Percentiles rank a stretch among this genome's conserved stretches.
These are phyloP conservation scores for Lepidochrysops patricia DNA, from an alignment of 2,888 invertebrate genomes.

Conservation along the genomic window DNA sequence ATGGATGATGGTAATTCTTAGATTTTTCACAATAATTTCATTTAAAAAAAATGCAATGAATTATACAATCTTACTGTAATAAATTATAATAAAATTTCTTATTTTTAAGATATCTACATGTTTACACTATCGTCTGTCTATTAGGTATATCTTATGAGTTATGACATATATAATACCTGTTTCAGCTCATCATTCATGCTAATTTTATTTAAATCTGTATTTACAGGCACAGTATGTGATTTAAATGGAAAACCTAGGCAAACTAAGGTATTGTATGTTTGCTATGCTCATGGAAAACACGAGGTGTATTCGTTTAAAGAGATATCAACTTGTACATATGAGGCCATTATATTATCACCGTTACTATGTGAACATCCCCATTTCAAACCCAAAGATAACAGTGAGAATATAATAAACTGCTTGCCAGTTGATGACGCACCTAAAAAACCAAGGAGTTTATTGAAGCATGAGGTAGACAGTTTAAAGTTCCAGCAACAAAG, in stretches of 20 bases:
- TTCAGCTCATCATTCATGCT: no score
- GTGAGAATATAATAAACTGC: slow-evolving; percentile 85
- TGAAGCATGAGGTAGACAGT: slow-evolving; percentile 82
- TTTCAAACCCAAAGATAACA: slow-evolving; percentile 85
- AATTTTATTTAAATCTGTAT: background rate
- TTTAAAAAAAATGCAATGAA: no score
- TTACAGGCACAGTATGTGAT: slow-evolving; percentile 86
- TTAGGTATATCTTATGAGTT: no score
- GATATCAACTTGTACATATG: slow-evolving; percentile 95
- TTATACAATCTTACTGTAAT: no score
- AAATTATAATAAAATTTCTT: no score
- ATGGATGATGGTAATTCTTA: slow-evolving; percentile 82
- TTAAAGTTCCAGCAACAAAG: slow-evolving; percentile 79
- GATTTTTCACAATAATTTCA: no score
- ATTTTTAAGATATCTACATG: no score
- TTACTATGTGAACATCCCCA: slow-evolving; percentile 91
- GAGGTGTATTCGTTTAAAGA: slow-evolving; percentile 96
- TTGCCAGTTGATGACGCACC: slow-evolving; percentile 78
- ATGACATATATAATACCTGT: no score
- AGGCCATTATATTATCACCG: slow-evolving; percentile 90
- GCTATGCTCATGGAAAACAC: slow-evolving; percentile 90
- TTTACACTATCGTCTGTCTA: no score
- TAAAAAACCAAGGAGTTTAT: slow-evolving; percentile 81
- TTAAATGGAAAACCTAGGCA: slow-evolving; percentile 88
- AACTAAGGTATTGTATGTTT: slow-evolving; percentile 90